Evolutionary conservation across 2,797 vertebrate species (phyloP).

Genomic region (Chelmon rostratus): DNA sequence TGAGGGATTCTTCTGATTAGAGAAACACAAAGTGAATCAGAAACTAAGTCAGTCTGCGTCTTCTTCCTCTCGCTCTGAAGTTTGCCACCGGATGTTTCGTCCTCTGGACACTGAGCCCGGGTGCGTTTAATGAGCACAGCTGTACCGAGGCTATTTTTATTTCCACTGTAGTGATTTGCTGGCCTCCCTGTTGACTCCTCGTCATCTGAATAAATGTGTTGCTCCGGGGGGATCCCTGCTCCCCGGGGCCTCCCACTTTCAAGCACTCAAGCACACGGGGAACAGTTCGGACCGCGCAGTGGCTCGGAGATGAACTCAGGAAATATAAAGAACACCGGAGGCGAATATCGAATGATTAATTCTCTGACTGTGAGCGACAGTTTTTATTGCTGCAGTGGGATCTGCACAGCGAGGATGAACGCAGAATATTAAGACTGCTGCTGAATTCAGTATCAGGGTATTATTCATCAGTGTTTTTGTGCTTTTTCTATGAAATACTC

Average conservation of each 20-base stretch:
- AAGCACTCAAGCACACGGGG: not conserved
- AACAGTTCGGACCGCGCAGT: not conserved
- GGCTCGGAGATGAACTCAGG: constrained; percentile 9
- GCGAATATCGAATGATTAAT: constrained; percentile 24
- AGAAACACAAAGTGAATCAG: constrained; percentile 50
- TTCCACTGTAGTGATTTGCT: constrained; percentile 16
- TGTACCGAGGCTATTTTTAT: constrained; percentile 11
- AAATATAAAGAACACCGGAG: constrained; percentile 19
- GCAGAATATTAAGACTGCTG: constrained; percentile 36
- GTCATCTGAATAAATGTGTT: constrained; percentile 23
- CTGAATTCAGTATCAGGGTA: not conserved
- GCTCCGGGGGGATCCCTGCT: constrained; percentile 35
- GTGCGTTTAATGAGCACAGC: constrained; percentile 18
- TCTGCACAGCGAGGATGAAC: constrained; percentile 16
- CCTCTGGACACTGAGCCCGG: not conserved
- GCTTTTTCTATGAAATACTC: not conserved
- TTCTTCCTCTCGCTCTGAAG: constrained; percentile 5
- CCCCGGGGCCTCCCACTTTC: constrained; percentile 48
- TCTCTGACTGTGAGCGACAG: constrained; percentile 6
- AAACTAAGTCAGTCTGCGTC: constrained; percentile 5
- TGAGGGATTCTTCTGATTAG: constrained; percentile 37
- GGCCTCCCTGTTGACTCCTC: constrained; percentile 22
- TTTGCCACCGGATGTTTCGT: constrained; percentile 27
- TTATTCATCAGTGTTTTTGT: not conserved
- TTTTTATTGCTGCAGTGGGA: constrained; percentile 22